Conservation (phyloP, 2,888 invertebrate species). For the Dryadula phaetusa region DNA sequence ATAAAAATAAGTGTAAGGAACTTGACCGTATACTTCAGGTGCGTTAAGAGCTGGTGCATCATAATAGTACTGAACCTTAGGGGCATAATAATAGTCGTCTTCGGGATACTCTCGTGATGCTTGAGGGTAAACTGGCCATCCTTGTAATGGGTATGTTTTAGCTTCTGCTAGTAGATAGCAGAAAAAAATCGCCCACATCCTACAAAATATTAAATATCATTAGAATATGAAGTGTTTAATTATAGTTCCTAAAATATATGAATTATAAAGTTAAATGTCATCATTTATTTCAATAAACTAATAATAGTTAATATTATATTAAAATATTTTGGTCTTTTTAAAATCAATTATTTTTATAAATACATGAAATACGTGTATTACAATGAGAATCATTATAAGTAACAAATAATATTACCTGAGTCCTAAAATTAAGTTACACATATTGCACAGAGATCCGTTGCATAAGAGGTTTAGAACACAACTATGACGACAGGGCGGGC, state of each 20-base stretch:
- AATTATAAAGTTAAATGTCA: neutral
- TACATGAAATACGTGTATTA: neutral
- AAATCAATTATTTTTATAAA: neutral
- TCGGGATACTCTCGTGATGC: conserved; percentile 78
- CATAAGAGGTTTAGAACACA: conserved; percentile 61
- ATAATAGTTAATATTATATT: too few species aligned
- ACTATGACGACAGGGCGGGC: conserved; percentile 72
- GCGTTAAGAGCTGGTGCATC: conserved; percentile 66
- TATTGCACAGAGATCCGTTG: conserved; percentile 61
- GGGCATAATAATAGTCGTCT: conserved; percentile 84
- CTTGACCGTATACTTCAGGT: conserved; percentile 72
- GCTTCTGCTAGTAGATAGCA: conserved; percentile 78
- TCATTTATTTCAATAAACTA: neutral
- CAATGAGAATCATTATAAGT: neutral
- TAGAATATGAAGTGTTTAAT: neutral
- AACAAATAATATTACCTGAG: conserved; percentile 63
- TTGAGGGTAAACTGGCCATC: conserved; percentile 81
- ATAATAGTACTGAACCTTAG: conserved; percentile 80
- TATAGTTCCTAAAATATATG: neutral
- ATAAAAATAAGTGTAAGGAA: conserved; percentile 75
- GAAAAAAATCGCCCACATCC: conserved; percentile 70
- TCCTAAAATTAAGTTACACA: conserved; percentile 70
- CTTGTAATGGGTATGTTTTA: conserved; percentile 73
- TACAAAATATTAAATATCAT: conserved; percentile 55
- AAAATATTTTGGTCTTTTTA: too few species aligned